Conservation (phyloP, 2,888 invertebrate species). For the Horisme vitalbata region DNA sequence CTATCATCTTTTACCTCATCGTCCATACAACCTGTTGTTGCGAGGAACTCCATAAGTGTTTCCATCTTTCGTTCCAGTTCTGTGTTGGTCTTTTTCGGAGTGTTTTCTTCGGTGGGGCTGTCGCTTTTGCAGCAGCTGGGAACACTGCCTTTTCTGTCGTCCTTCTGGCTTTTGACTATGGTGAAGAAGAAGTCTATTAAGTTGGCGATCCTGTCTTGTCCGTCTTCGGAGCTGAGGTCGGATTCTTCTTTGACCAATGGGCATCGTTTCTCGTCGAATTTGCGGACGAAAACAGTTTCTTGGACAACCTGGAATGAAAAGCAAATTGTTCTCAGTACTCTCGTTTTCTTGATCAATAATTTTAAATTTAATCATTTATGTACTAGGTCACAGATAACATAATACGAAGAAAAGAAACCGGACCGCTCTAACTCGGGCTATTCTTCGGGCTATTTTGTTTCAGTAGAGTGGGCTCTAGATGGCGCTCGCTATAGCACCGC, state of each 20-base stretch:
- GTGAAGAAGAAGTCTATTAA: conserved; percentile 79
- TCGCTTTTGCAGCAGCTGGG: conserved; percentile 74
- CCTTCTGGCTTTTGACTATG: conserved; percentile 74
- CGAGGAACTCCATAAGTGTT: conserved; percentile 74
- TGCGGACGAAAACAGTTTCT: conserved; percentile 67
- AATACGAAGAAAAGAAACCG: too few species aligned
- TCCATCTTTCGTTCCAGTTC: conserved; percentile 78
- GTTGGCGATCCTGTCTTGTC: conserved; percentile 70
- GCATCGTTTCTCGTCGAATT: conserved; percentile 65
- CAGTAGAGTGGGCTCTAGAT: too few species aligned
- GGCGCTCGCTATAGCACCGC: too few species aligned
- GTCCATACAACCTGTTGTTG: conserved; percentile 71
- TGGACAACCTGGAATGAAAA: conserved; percentile 67
- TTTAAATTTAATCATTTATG: too few species aligned
- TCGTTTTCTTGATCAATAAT: too few species aligned
- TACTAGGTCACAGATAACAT: too few species aligned
- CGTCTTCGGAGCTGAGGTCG: conserved; percentile 67
- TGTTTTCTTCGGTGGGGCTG: conserved; percentile 53
- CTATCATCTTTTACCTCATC: conserved; percentile 64
- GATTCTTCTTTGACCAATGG: conserved; percentile 75
- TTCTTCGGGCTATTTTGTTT: too few species aligned
- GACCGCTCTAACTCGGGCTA: too few species aligned
- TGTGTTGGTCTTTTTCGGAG: conserved; percentile 60
- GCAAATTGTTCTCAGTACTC: too few species aligned
- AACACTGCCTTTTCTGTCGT: conserved; percentile 68